phyloP scores from a whole-genome alignment of 2,113 vertebrate genomes.

The Oenanthe oenanthe region DNA sequence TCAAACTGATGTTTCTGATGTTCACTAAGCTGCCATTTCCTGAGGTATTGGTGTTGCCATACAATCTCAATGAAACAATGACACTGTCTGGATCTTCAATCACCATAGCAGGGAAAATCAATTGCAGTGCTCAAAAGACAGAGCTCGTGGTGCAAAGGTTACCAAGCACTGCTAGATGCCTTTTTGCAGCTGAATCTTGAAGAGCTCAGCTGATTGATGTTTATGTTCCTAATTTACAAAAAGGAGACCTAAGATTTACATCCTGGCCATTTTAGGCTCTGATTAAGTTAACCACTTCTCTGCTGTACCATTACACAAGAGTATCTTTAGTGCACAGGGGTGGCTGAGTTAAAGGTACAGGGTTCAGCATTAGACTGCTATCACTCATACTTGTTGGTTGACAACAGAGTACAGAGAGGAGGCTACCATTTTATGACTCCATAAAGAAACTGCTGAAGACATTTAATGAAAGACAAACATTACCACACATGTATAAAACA shows the following conservation, averaged over 20 bases:
- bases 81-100: slow-evolving; percentile 55
- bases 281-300: slow-evolving; percentile 39
- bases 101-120: slow-evolving; percentile 57
- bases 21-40: slow-evolving; percentile 31
- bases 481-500: slow-evolving; percentile 70
- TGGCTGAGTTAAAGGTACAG: slow-evolving; percentile 10
- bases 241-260: slow-evolving; percentile 4
- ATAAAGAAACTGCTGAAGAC: slow-evolving; percentile 69
- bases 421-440: slow-evolving; percentile 51
- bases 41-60: slow-evolving; percentile 33
- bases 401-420: slow-evolving; percentile 13
- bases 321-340: background rate
- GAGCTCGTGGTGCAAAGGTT: slow-evolving; percentile 57
- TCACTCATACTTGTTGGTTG: slow-evolving; percentile 4
- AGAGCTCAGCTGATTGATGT: slow-evolving; percentile 45
- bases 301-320: background rate
- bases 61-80: slow-evolving; percentile 39
- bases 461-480: slow-evolving; percentile 71
- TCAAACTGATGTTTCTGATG: slow-evolving; percentile 33
- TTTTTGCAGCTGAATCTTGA: slow-evolving; percentile 43
- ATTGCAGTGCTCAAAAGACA: slow-evolving; percentile 44
- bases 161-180: slow-evolving; percentile 20
- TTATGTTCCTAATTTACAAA: slow-evolving; percentile 53
- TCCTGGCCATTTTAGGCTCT: slow-evolving; percentile 9
- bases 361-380: background rate